Conservation (phyloP, 2,888 invertebrate species). For the Nomada ferruginata region DNA sequence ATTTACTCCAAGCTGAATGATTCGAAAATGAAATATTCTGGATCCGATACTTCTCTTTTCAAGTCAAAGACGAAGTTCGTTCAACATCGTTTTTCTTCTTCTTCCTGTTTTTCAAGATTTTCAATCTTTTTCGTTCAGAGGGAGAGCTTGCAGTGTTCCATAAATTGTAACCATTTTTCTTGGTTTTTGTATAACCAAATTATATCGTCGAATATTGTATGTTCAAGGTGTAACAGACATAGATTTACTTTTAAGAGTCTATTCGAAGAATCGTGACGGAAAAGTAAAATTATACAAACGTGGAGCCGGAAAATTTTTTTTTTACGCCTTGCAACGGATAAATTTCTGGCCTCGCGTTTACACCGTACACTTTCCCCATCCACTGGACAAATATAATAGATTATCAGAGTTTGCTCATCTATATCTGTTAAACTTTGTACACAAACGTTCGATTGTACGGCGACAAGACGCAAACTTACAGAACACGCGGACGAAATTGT, state of each 20-base stretch:
- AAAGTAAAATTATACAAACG: background rate
- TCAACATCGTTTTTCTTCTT: conserved; percentile 3
- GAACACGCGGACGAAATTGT: conserved; percentile 3
- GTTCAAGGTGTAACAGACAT: too few species aligned
- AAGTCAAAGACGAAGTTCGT: conserved; percentile 4
- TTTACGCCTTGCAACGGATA: too few species aligned
- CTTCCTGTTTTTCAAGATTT: background rate
- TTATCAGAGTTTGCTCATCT: too few species aligned
- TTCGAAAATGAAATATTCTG: conserved; percentile 1
- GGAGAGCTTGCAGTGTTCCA: conserved; percentile 8
- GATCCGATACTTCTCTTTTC: conserved; percentile 9
- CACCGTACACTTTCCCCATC: too few species aligned
- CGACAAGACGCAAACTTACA: too few species aligned
- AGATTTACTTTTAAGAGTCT: background rate
- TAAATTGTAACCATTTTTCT: background rate
- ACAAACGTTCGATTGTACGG: background rate
- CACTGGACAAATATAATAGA: too few species aligned
- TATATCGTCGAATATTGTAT: background rate
- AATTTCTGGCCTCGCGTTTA: too few species aligned
- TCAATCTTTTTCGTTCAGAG: background rate
- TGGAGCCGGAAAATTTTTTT: too few species aligned
- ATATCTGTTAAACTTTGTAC: background rate
- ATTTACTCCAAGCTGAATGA: background rate
- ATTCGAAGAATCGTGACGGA: background rate
- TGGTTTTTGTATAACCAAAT: background rate